Conservation (phyloP, 1,140 invertebrate genomes). For the Aphaenogaster floridana region DNA sequence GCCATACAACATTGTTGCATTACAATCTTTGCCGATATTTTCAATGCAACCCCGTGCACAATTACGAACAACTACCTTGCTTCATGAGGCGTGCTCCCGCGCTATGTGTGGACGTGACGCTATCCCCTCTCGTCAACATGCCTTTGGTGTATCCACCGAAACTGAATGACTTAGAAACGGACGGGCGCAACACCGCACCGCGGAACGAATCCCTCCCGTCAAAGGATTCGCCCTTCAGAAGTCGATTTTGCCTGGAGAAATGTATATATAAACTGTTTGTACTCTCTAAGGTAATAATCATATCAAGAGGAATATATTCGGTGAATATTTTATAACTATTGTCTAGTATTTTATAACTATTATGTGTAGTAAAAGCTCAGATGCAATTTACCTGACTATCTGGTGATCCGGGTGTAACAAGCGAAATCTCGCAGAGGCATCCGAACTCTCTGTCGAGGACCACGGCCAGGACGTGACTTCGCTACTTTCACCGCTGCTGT, state of each 20-base stretch:
- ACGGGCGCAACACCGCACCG: conserved; percentile 87
- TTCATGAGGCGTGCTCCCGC: conserved; percentile 89
- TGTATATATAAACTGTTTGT: neutral
- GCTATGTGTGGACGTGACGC: conserved; percentile 86
- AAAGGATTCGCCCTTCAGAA: conserved; percentile 88
- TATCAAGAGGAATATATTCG: neutral
- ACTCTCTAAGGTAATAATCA: conserved; percentile 1
- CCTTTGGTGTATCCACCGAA: conserved; percentile 92
- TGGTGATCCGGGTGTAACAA: conserved; percentile 81
- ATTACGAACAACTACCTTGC: conserved; percentile 88
- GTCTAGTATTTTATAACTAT: neutral
- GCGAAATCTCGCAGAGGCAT: conserved; percentile 82
- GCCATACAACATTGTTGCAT: neutral
- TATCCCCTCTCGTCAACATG: conserved; percentile 87
- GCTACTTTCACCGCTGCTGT: conserved; percentile 81
- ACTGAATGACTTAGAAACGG: conserved; percentile 94
- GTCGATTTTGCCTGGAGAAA: conserved; percentile 82
- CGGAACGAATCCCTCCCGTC: conserved; percentile 87
- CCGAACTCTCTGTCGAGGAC: conserved; percentile 87
- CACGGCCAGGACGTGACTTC: conserved; percentile 85
- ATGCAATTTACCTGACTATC: conserved; percentile 76
- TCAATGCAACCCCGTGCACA: neutral
- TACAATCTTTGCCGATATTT: neutral
- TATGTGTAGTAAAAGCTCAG: neutral
- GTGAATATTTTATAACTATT: neutral